Base-by-base conservation (phyloP, 2,797 vertebrate genomes). In the Neopelma chrysocephalum region DNA sequence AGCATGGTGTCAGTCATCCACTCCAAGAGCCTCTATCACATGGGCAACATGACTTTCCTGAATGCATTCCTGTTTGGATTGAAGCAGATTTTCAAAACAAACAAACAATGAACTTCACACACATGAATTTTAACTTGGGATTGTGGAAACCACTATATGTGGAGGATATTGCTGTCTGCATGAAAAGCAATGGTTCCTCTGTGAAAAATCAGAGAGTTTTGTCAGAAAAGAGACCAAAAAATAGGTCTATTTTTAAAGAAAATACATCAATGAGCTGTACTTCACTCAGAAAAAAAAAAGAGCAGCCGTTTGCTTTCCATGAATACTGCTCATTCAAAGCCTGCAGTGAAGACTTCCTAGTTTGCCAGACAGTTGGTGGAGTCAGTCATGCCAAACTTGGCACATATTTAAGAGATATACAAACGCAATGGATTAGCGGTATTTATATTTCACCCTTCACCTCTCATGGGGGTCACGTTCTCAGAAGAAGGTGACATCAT, bases 401-500 rank as follows among this genome's bases (percentile, higher is more conserved):
- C 96, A 94, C 87, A 56, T 89, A 90, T 93, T 96, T 95, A 94
- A 94, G 87, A 94, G 87, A 94, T 92, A 92, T 78, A 82, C 15
- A 51, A 78, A 95, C 58, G 96, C 93, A 97, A 96, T 94, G 87
- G 95, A 90, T 95, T 93, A 93, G 65, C 1, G 9, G 92, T 93
- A 96, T 97, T 96, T 97, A 95, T 96, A 96, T 92, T 96, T 97
- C 85, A 87, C 95, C 89, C 94, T 88, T 95, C 89, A 94, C 96
- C 96, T 96, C 97, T 96, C 96, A 85, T 27, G 64, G 96, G 82
- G 95, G 78, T 97, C 84, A 85, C 56, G 77, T 95, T 96, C 97
- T 94, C 96, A 98, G 98, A 98, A 98, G 98, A 96, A 97, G 97
- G 97, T 98, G 98, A 99, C 98, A 98, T 99, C 98, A 98, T 57